phyloP scores from a whole-genome alignment of 2,113 vertebrate species.

The Pardalotus punctatus region DNA sequence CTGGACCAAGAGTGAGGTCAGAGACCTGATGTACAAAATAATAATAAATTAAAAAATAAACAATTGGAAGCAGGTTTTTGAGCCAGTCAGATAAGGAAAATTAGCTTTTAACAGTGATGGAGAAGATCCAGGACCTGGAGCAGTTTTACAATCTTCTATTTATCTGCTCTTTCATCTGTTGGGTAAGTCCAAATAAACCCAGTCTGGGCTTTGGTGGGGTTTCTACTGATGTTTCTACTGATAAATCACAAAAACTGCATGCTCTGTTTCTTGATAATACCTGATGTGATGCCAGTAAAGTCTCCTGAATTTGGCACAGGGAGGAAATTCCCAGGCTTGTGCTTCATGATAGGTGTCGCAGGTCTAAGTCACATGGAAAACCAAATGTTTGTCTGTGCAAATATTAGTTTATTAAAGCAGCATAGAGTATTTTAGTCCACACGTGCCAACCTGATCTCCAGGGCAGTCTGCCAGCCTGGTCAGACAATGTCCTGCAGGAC shows the following conservation, averaged over 20 bases:
- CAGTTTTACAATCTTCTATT: neutral
- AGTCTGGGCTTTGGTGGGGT: neutral
- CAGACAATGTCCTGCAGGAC: neutral
- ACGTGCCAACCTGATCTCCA: neutral
- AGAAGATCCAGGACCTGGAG: neutral
- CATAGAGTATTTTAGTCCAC: neutral
- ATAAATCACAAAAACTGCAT: neutral
- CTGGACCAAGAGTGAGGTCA: neutral
- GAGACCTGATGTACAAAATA: neutral
- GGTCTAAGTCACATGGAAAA: neutral
- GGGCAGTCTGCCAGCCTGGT: neutral
- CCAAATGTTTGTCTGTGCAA: slow-evolving; percentile 2
- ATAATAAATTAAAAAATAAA: neutral
- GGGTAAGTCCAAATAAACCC: neutral
- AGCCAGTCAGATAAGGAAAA: neutral
- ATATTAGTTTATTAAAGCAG: slow-evolving; percentile 36
- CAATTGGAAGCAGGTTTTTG: neutral
- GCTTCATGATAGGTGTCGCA: neutral
- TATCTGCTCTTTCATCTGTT: neutral
- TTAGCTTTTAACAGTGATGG: neutral
- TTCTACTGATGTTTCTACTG: neutral
- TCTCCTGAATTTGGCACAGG: neutral
- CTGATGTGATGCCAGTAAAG: neutral
- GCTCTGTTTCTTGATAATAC: neutral
- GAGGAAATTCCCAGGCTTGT: neutral